Evolutionary conservation across 2,888 invertebrate species (phyloP), one percentile per base, ranked within the genome.

Genomic region (Apamea anceps): DNA sequence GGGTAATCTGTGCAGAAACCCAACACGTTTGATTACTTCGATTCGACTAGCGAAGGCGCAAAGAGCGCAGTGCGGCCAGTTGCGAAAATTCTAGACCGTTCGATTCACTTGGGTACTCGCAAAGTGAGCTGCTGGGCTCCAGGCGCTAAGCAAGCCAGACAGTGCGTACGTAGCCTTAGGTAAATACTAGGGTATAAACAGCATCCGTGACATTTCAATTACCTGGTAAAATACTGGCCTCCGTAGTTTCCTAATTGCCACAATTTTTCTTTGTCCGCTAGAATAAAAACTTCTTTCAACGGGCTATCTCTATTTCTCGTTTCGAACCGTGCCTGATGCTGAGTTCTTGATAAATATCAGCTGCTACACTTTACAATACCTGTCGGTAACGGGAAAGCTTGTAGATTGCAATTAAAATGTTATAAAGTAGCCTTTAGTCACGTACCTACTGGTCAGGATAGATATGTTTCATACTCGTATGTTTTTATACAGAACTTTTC

Each of bases 181-280:
- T 12, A 37, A 67, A 63, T 51, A 67, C n/a, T 21, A n/a, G 28
- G 18, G 18, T 51, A 37, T 48, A 78, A 65, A 3, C 25, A 83
- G 10, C 28, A 67, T 48, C 45, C 28, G 45, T 63, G 57, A 57
- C 37, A 57, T 79, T 81, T 63, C 32, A 80, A 51, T 75, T 63
- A 81, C 12, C 32, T 32, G 21, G 28, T 21, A 48, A 82, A 79
- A 63, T 82, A 82, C 45, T 37, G 83, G 13, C n/a, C 51, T n/a
- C 66, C 67, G 48, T 25, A 65, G 57, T 65, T 57, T 57, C 28
- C 5, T 77, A 54, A 42, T 63, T 57, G 48, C 54, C 13, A 48
- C 28, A 57, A 37, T 37, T 68, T 78, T 25, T 78, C 67, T 78
- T 60, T 45, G 21, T 13, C 3, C 13, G 28, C 21, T 32, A 13